Evolutionary conservation across 2,113 vertebrate species (phyloP), one percentile per base, ranked within the genome.

Genomic region (Menidia beryllina): DNA sequence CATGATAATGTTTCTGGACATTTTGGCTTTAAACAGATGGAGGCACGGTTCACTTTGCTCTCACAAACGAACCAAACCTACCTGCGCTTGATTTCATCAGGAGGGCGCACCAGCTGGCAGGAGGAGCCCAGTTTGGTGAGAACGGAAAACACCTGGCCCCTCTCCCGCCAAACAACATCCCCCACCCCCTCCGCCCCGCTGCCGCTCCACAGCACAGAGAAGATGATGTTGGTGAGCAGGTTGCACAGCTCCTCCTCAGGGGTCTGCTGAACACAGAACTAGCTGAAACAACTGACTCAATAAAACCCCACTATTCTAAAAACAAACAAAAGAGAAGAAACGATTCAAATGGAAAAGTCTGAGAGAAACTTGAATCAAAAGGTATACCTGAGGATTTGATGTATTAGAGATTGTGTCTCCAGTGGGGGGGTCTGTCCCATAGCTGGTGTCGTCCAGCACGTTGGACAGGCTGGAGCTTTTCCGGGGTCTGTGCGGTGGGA

Each of bases 401-500:
- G 95, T 96, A 58, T 98, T 97, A 45, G 97, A 98, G 71, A 95
- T 25, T 0, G 94, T 94, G 57, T 98, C 97, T 0, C 94, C 94
- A n/a, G 93, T 94, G 2, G 93, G 82, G 0, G 73, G 73, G 1
- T 98, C 97, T 0, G 93, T 95, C 79, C 94, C 94, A 58, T 94
- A 96, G 92, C 95, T 98, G 85, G 92, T 88, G 1, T 97, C 97
- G 0, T 98, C 97, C 81, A 99, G 91, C 4, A 99, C 95, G 0
- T 99, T 99, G 51, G 98, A 99, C 57, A 99, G 93, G 86, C 97
- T 99, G 79, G 97, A 98, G 86, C 97, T 98, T 88, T 98, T 98
- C 61, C 94, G 94, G 0, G 93, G 91, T 7, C 88, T 88, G 27
- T 85, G 81, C 0, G 92, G 77, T 13, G 92, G 92, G 71, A 98